Percentiles rank a stretch among this genome's conserved stretches.
Evolutionary conservation across 2,888 invertebrate species (phyloP).

Genomic region (Dexiosoma caninum): DNA sequence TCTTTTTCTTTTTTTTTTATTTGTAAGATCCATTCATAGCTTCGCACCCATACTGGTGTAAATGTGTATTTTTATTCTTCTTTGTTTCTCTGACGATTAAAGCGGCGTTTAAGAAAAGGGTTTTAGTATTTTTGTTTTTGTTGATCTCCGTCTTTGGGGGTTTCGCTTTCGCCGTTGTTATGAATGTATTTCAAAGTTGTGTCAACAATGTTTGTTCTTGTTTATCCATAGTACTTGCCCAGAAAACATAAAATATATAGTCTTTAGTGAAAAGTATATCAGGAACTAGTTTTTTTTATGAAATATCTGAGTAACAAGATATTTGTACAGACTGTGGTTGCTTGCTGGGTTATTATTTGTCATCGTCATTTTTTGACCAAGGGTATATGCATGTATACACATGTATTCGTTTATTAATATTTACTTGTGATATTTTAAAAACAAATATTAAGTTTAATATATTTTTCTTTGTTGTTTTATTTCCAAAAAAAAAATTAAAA

Average conservation of each 20-base stretch:
- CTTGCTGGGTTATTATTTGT: neutral
- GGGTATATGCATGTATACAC: too few relatives aligned
- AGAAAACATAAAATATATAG: neutral
- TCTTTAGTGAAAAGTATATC: too few relatives aligned
- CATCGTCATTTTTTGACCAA: neutral
- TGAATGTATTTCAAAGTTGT: neutral
- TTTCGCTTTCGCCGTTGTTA: constrained; percentile 42
- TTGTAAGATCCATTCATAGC: neutral
- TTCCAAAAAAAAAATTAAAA: neutral
- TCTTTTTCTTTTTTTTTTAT: neutral
- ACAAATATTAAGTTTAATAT: constrained; percentile 32
- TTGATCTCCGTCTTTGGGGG: constrained; percentile 20
- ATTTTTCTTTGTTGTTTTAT: constrained; percentile 4
- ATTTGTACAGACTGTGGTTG: neutral
- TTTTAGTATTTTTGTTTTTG: constrained; percentile 24
- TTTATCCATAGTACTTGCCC: neutral
- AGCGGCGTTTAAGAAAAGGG: constrained; percentile 45
- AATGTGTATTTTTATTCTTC: neutral
- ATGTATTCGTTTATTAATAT: constrained; percentile 31
- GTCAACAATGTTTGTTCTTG: constrained; percentile 6
- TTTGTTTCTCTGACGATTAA: constrained; percentile 16
- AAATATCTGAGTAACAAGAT: neutral
- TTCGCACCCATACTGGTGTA: neutral
- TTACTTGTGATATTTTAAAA: constrained; percentile 54
- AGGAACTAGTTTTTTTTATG: too few relatives aligned